These are phyloP conservation scores for Bombus confusus DNA, from an alignment of 1,140 invertebrate species.

Conservation along the genomic window DNA sequence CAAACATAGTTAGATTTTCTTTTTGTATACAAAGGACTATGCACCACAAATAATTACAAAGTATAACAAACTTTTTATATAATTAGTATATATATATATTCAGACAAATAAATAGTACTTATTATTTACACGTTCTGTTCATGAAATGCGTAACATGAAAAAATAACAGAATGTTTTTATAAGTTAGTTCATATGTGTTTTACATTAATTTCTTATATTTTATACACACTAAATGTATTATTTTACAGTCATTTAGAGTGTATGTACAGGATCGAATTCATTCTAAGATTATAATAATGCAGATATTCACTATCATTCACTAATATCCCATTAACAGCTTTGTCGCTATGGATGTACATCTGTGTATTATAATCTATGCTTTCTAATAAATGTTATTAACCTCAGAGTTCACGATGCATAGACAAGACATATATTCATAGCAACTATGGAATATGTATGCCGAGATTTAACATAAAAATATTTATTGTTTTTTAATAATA, in stretches of 20 bases:
- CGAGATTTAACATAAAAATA: conserved; percentile 9
- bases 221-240: conserved; percentile 45
- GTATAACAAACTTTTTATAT: conserved; percentile 27
- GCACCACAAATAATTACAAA: conserved; percentile 26
- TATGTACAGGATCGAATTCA: conserved; percentile 39
- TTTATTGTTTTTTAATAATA: neutral
- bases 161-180: conserved; percentile 56
- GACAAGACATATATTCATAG: neutral
- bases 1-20: neutral
- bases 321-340: neutral
- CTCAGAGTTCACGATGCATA: neutral
- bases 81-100: neutral
- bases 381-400: conserved; percentile 7
- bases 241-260: conserved; percentile 41
- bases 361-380: neutral
- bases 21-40: conserved; percentile 18
- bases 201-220: conserved; percentile 38
- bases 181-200: conserved; percentile 30
- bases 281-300: conserved; percentile 7
- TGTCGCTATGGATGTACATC: conserved; percentile 24
- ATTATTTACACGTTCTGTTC: conserved; percentile 59
- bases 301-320: conserved; percentile 3
- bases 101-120: conserved; percentile 35
- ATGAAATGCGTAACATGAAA: conserved; percentile 39
- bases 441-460: neutral